Base-by-base conservation (phyloP, 2,797 vertebrate genomes). In the Garrulus glandarius region DNA sequence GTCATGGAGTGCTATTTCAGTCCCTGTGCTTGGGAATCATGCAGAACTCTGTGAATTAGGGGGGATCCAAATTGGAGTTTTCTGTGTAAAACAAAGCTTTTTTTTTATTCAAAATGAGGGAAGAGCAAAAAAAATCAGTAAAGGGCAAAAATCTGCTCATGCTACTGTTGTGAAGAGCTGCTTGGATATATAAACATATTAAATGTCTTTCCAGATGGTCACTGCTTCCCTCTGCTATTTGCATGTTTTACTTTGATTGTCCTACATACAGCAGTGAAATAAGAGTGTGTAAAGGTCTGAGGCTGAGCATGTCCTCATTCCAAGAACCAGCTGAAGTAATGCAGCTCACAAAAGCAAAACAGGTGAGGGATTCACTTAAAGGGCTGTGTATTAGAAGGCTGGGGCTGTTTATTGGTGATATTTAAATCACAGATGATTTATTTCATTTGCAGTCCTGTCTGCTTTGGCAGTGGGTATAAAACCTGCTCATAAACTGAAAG, bases 161-260 rank as follows among this genome's bases (percentile, higher is more conserved):
- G 23, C 14, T 46, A 13, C 56, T 41, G 1, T 85, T 63, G 23
- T 34, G 47, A 80, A 44, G 23, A 46, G 13, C 29, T 77, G 36
- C 27, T 76, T 75, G 52, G 76, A 46, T 71, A 37, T 74, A 61
- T 12, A 46, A 47, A 29, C 13, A 63, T 23, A 50, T 19, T 11
- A 34, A 86, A 56, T 52, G 27, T n/a, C 56, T 88, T 93, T 83
- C 56, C 75, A 84, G 85, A 46, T 53, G 74, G 70, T 26, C 78
- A 82, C 15, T n/a, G 85, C 44, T 81, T 72, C 85, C 26, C 55
- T 55, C n/a, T 63, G 71, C 56, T 79, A 14, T 81, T 77, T 89
- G 32, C 56, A 15, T 46, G 49, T 34, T 87, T 57, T 44, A 34
- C 15, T 83, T 72, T 56, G 76, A 50, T 70, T 79, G 29, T 83